These are phyloP conservation scores for Apamea sordens DNA, from an alignment of 2,888 invertebrate species.

Conservation along the genomic window DNA sequence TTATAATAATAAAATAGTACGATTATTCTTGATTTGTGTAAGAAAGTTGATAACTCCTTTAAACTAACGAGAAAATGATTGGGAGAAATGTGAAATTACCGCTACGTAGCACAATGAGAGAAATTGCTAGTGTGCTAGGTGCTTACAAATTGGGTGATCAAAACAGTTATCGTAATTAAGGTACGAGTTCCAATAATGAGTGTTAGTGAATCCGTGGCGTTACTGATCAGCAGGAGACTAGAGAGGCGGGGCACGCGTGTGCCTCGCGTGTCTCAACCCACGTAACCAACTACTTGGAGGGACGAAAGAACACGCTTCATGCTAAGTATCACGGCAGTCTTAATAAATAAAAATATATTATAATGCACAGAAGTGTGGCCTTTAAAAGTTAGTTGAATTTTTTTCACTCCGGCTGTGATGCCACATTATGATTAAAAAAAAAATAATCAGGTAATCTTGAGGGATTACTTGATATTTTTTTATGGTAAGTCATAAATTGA, in stretches of 20 bases:
- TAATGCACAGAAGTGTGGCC: too few species aligned
- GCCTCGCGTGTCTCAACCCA: constrained; percentile 19
- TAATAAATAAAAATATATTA: too few species aligned
- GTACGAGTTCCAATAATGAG: constrained; percentile 16
- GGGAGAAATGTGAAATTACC: background rate
- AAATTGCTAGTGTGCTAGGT: constrained; percentile 13
- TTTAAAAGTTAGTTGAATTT: too few species aligned
- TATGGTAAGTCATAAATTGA: too few species aligned
- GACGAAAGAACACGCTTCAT: constrained; percentile 9
- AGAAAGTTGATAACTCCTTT: constrained; percentile 18
- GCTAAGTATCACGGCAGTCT: background rate
- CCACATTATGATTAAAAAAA: too few species aligned
- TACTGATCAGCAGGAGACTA: constrained; percentile 6
- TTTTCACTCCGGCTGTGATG: too few species aligned
- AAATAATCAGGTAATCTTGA: too few species aligned
- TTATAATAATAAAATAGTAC: background rate
- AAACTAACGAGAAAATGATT: constrained; percentile 36
- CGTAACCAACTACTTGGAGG: constrained; percentile 31
- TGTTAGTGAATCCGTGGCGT: constrained; percentile 38
- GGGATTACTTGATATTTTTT: too few species aligned
- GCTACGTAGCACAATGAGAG: constrained; percentile 12
- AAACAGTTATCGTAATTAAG: constrained; percentile 26
- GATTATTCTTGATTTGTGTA: background rate
- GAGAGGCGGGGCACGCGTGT: background rate
- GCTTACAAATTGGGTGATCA: constrained; percentile 28